Base-by-base conservation (phyloP, 2,113 vertebrate genomes). In the Lepus europaeus region DNA sequence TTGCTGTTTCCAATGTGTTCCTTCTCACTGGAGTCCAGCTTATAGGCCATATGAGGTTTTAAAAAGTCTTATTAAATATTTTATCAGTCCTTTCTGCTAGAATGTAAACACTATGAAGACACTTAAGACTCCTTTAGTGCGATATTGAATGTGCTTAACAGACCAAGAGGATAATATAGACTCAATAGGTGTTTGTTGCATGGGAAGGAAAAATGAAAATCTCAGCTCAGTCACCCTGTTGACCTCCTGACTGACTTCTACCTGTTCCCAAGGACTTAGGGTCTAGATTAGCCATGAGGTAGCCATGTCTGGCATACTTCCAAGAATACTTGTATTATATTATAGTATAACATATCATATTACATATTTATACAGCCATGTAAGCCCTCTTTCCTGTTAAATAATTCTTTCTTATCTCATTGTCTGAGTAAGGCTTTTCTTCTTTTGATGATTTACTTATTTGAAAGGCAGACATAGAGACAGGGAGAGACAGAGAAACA, bases 401-500 rank as follows among this genome's bases (percentile, higher is more conserved):
- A 31, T 61, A 70, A 76, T 88, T 36, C 12, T 69, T 87, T 84
- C 10, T 72, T 86, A 73, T 76, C 20, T 93, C 88, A 73, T 88
- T 88, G 6, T 90, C 45, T 88, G 56, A 88, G 29, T 59, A 14
- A 5, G 17, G 14, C 19, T 59, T 59, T 19, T 59, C 56, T 59
- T 14, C 19, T 59, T 59, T 59, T 59, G 17, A 59, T 4, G 56
- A 59, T 59, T 59, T 59, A 17, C 20, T 59, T 59, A 59, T 59
- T 16, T 59, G 56, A 59, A 59, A 59, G 56, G 56, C 56, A 59
- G 56, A 59, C 4, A 59, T 59, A 16, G 14, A 45, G 45, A 45
- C 45, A 45, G 45, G 19, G 14, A 59, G 56, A 59, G 56, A 59
- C 14, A 19, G 56, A 16, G 56, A 17, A 59, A 59, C 56, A 59